A percentile compares a stretch with the other conserved stretches of the same genome.
Evolutionary conservation across 2,888 invertebrate species (phyloP).

Genomic region (Trichopoda pennipes): DNA sequence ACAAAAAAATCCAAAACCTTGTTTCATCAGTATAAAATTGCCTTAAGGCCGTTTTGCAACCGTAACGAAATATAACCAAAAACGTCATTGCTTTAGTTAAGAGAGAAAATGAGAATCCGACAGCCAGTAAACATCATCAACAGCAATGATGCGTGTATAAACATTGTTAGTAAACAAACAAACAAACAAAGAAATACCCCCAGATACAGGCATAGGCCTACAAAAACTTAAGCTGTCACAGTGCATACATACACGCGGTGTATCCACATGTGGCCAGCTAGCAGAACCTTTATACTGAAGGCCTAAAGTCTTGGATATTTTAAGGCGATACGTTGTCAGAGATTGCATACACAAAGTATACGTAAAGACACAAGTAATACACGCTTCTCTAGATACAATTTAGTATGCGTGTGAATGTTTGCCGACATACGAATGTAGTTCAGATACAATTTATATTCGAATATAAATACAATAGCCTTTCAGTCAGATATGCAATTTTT

Average conservation of each 20-base stretch:
- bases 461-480: slow-evolving; percentile 22
- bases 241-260: neutral
- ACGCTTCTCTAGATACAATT: slow-evolving; percentile 21
- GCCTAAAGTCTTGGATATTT: slow-evolving; percentile 53
- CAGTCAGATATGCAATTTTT: slow-evolving; percentile 49
- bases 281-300: slow-evolving; percentile 13
- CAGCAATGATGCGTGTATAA: slow-evolving; percentile 61
- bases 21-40: slow-evolving; percentile 44
- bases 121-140: slow-evolving; percentile 64
- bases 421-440: slow-evolving; percentile 19
- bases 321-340: slow-evolving; percentile 58
- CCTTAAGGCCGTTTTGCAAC: slow-evolving; percentile 42
- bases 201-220: slow-evolving; percentile 7
- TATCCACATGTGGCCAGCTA: slow-evolving; percentile 53
- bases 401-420: slow-evolving; percentile 5
- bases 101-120: slow-evolving; percentile 45
- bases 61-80: slow-evolving; percentile 62
- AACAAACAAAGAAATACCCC: slow-evolving; percentile 15
- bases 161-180: slow-evolving; percentile 43
- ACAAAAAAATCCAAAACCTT: slow-evolving; percentile 35
- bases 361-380: slow-evolving; percentile 37
- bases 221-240: slow-evolving; percentile 41
- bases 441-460: slow-evolving; percentile 29
- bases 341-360: slow-evolving; percentile 61
- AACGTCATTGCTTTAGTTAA: slow-evolving; percentile 58